phyloP scores from a whole-genome alignment of 1,140 invertebrate genomes.

The Arctopsyche grandis region DNA sequence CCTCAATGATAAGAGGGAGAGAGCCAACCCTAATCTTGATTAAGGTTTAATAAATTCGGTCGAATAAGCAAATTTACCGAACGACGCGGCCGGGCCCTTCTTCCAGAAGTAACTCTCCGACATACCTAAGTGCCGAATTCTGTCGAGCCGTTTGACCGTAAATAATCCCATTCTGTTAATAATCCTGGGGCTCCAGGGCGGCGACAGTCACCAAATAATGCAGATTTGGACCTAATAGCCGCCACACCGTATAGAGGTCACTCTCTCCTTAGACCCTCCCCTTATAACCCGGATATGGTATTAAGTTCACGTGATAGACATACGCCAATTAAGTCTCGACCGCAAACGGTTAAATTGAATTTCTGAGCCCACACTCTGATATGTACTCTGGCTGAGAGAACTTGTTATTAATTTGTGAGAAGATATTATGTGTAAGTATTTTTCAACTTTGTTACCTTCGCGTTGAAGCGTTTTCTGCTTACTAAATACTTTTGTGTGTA shows the following conservation, averaged over 20 bases:
- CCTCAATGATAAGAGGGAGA: not conserved
- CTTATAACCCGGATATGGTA: too few relatives aligned
- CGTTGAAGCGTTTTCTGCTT: not conserved
- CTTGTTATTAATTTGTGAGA: not conserved
- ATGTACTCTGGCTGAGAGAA: not conserved
- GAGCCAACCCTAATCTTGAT: conserved; percentile 20
- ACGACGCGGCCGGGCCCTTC: not conserved
- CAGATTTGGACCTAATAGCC: conserved; percentile 37
- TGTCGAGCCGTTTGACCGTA: conserved; percentile 52
- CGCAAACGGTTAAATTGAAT: not conserved
- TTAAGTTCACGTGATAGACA: not conserved
- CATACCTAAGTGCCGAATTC: conserved; percentile 50
- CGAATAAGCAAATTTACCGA: conserved; percentile 1
- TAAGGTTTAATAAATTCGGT: conserved; percentile 1
- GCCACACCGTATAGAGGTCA: not conserved
- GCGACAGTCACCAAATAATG: conserved; percentile 49
- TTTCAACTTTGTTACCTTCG: not conserved
- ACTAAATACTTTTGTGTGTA: not conserved
- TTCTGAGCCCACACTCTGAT: not conserved
- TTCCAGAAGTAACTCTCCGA: not conserved
- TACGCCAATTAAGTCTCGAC: conserved; percentile 9
- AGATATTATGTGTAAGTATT: not conserved
- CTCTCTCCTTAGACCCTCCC: not conserved
- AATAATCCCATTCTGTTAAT: conserved; percentile 49
- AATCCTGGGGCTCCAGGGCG: conserved; percentile 29